A percentile compares a stretch with the other conserved stretches of the same genome.
Evolutionary conservation across 2,113 vertebrate genomes (phyloP).

Genomic region (Rhineura floridana): DNA sequence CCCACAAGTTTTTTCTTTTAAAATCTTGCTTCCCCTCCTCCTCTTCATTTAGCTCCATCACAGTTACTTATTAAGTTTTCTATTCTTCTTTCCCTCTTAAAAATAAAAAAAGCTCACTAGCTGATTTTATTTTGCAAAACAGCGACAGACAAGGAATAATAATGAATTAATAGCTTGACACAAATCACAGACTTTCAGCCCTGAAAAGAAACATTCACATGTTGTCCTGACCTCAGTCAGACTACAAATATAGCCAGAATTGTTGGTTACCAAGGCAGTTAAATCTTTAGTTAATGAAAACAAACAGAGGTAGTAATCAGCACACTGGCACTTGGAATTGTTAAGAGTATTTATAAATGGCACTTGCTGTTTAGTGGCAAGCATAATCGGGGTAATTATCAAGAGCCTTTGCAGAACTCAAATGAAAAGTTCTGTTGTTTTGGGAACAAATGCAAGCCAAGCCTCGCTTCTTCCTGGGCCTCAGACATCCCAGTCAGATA

Average conservation of each 20-base stretch:
- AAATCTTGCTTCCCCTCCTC: neutral
- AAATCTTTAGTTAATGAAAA: slow-evolving; percentile 14
- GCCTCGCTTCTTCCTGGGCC: neutral
- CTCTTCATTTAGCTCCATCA: neutral
- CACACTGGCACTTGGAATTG: neutral
- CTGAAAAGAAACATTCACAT: neutral
- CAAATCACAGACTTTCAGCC: slow-evolving; percentile 8
- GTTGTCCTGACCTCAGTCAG: slow-evolving; percentile 20
- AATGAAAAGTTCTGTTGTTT: neutral
- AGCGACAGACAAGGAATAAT: neutral
- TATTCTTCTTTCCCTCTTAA: neutral
- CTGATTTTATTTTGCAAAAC: neutral
- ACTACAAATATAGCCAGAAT: neutral
- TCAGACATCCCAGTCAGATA: neutral
- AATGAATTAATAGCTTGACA: neutral
- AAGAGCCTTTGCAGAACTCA: slow-evolving; percentile 19
- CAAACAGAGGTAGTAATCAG: neutral
- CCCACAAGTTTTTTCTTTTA: neutral
- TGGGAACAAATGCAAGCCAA: neutral
- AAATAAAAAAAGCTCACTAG: neutral
- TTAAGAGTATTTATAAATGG: neutral
- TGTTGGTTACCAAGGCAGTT: slow-evolving; percentile 12
- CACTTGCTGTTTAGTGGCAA: slow-evolving; percentile 17
- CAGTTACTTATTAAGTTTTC: neutral
- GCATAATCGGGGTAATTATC: neutral